Evolutionary conservation across 2,888 invertebrate genomes (phyloP).

Genomic region (Cancer borealis): DNA sequence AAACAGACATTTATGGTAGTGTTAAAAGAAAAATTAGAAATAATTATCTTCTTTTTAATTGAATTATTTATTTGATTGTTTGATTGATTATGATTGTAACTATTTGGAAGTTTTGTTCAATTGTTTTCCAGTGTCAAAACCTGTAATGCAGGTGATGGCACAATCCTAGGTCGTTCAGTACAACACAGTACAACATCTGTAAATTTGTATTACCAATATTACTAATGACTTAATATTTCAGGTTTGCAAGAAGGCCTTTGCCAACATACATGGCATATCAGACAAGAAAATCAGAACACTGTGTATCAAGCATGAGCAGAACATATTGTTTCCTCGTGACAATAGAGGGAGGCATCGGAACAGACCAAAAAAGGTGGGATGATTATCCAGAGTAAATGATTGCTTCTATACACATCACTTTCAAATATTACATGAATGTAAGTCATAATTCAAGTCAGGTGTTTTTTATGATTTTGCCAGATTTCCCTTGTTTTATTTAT

Average conservation of each 20-base stretch:
- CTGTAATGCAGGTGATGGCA: not conserved
- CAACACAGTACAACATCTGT: not conserved
- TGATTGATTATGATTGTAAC: not conserved
- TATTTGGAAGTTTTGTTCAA: not conserved
- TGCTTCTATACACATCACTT: not conserved
- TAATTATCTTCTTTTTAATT: too few relatives aligned
- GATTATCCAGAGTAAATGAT: not conserved
- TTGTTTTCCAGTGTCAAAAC: not conserved
- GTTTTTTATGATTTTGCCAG: too few relatives aligned
- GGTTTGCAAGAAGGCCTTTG: constrained; percentile 83
- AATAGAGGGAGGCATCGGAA: constrained; percentile 83
- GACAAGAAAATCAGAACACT: constrained; percentile 83
- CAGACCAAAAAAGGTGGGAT: constrained; percentile 81
- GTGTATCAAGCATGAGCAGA: constrained; percentile 84
- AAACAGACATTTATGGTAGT: too few relatives aligned
- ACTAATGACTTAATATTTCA: constrained; percentile 51
- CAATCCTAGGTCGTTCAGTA: not conserved
- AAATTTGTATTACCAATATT: not conserved
- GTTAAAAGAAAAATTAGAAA: too few relatives aligned
- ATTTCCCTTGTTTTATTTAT: too few relatives aligned
- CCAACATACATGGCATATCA: constrained; percentile 84
- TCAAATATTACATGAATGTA: not conserved
- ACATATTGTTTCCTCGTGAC: constrained; percentile 83
- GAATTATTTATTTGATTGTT: too few relatives aligned
- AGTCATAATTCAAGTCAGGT: not conserved